A percentile compares a stretch with the other conserved stretches of the same genome.
Conservation (phyloP, 2,797 vertebrate species). For the Rhabdophis nuchalis region DNA sequence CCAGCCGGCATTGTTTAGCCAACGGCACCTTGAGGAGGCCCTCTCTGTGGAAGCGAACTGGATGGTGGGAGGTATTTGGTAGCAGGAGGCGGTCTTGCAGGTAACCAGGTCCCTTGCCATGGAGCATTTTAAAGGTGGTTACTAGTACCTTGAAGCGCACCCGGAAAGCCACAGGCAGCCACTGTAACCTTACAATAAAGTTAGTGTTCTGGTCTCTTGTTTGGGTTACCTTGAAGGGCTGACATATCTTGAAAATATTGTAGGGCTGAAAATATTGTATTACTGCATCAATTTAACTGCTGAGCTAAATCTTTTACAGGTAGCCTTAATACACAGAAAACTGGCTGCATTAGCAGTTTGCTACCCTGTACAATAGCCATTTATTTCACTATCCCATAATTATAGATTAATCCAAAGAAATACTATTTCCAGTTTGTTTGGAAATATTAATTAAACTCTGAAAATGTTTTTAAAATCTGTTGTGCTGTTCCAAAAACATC, state of each 20-base stretch:
- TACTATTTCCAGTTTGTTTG: neutral
- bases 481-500: constrained; percentile 54
- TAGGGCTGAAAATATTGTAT: neutral
- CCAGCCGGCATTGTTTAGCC: no score
- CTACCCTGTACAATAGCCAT: neutral
- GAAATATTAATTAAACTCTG: constrained; percentile 23
- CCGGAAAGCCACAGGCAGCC: no score
- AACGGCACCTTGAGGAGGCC: no score
- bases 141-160: no score
- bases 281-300: neutral
- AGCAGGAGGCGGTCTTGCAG: no score
- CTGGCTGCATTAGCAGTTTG: neutral
- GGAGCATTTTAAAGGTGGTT: no score
- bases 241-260: neutral
- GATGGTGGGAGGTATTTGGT: no score
- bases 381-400: neutral
- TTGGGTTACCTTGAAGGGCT: neutral
- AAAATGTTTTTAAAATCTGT: constrained; percentile 31
- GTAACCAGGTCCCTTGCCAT: no score
- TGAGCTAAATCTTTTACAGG: no score
- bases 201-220: neutral
- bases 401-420: neutral
- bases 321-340: neutral
- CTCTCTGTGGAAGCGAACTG: no score
- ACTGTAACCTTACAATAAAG: neutral